These are phyloP conservation scores for Macropis europaea DNA, from an alignment of 2,888 invertebrate genomes.

Conservation along the genomic window DNA sequence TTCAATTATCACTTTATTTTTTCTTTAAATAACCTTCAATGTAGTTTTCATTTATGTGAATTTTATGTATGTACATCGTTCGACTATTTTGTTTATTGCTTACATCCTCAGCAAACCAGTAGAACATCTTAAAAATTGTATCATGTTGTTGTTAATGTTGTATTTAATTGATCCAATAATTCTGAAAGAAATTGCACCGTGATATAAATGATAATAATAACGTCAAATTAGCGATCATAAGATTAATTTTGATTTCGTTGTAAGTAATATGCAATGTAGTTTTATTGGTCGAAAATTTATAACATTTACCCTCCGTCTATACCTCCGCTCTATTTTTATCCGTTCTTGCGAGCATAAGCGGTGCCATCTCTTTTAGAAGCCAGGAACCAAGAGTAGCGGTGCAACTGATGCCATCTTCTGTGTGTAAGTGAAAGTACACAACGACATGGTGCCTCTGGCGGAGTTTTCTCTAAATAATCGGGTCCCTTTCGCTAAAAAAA, in stretches of 20 bases:
- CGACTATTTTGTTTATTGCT: neutral
- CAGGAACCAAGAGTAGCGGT: too few species aligned
- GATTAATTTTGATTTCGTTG: neutral
- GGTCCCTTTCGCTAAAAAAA: too few species aligned
- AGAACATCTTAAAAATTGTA: too few species aligned
- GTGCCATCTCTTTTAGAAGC: too few species aligned
- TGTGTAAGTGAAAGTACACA: too few species aligned
- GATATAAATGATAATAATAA: too few species aligned
- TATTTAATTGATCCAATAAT: too few species aligned
- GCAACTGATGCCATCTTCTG: too few species aligned
- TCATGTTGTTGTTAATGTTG: too few species aligned
- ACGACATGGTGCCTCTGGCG: too few species aligned
- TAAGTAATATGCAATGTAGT: neutral
- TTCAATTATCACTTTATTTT: neutral
- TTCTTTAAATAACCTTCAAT: conserved; percentile 10
- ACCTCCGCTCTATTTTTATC: neutral
- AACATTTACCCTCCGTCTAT: conserved; percentile 1
- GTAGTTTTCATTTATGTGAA: neutral
- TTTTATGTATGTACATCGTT: neutral
- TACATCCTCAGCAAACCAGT: neutral
- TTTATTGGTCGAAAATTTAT: conserved; percentile 10
- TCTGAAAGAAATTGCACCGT: too few species aligned
- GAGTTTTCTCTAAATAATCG: too few species aligned
- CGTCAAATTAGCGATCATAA: neutral
- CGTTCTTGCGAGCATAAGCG: neutral